A percentile compares a stretch with the other conserved stretches of the same genome.
Evolutionary conservation across 2,113 vertebrate species (phyloP).

Genomic region (human): GRCh38 chr13:104131501-104132000

Average conservation of each 20-base stretch:
- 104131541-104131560: not conserved
- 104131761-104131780: not conserved
- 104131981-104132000: conserved; percentile 3
- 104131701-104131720: not conserved
- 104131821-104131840: not conserved
- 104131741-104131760: not conserved
- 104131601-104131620: not conserved
- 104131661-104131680: fast-evolving
- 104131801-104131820: not conserved
- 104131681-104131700: not conserved
- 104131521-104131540: not conserved
- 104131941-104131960: not conserved
- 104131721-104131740: not conserved
- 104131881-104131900: not conserved
- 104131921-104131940: not conserved
- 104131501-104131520: not conserved
- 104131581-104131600: not conserved
- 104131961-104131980: not conserved
- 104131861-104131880: not conserved
- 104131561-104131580: no score
- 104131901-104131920: not conserved
- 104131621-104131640: not conserved
- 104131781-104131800: not conserved
- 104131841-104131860: not conserved
- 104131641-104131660: no score